Conservation (phyloP, 2,888 invertebrate genomes). For the Pseudoips prasinana region DNA sequence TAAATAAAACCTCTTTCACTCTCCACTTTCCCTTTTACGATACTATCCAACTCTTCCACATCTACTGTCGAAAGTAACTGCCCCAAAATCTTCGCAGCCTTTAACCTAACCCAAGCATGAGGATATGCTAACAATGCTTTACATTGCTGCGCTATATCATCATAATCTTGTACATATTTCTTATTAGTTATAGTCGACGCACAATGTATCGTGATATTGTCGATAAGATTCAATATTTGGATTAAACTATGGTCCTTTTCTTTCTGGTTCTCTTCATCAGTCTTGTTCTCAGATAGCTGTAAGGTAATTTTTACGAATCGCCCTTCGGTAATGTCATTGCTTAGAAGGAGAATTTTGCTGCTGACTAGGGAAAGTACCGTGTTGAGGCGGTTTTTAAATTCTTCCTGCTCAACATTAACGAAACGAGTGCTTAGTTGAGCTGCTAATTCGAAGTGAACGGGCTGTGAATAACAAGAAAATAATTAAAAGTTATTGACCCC, state of each 20-base stretch:
- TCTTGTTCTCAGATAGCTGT: conserved; percentile 55
- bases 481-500: too few species aligned
- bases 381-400: conserved; percentile 85
- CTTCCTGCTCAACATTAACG: conserved; percentile 87
- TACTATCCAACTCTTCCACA: conserved; percentile 79
- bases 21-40: conserved; percentile 60
- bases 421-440: conserved; percentile 91
- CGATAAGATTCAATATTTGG: conserved; percentile 86
- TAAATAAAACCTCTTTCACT: conserved; percentile 82
- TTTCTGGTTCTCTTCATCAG: conserved; percentile 83
- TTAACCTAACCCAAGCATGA: conserved; percentile 93
- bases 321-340: conserved; percentile 77
- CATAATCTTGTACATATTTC: conserved; percentile 67
- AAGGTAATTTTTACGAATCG: conserved; percentile 81
- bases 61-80: conserved; percentile 85
- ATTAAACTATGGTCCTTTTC: conserved; percentile 88
- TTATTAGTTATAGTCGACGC: conserved; percentile 79
- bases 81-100: conserved; percentile 89
- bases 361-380: conserved; percentile 83
- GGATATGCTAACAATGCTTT: conserved; percentile 89
- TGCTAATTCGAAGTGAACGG: conserved; percentile 87
- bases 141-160: conserved; percentile 84
- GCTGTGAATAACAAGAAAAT: conserved; percentile 68
- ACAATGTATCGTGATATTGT: conserved; percentile 86
- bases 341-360: conserved; percentile 74